Conservation (phyloP, 2,888 invertebrate genomes). For the Lasioglossum villosulum region DNA sequence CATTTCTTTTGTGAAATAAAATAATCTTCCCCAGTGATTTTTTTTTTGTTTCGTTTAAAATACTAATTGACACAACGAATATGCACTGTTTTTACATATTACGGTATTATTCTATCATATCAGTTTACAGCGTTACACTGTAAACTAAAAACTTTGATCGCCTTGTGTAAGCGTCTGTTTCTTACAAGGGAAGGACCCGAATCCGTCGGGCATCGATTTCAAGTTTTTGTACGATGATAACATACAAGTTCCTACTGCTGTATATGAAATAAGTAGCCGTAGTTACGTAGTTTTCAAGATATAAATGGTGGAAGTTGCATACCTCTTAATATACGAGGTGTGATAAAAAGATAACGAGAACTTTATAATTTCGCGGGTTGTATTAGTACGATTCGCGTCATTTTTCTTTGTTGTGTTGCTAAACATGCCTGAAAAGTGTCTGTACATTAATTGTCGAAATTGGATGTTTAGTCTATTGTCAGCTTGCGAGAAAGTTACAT, state of each 20-base stretch:
- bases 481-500: too few species aligned
- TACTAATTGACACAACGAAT: conserved; percentile 57
- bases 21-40: conserved; percentile 16
- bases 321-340: neutral
- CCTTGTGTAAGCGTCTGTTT: neutral
- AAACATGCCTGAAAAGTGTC: too few species aligned
- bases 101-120: conserved; percentile 15
- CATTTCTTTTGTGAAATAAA: conserved; percentile 28
- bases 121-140: conserved; percentile 3
- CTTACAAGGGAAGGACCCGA: neutral
- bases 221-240: neutral
- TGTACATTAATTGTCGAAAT: too few species aligned
- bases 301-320: neutral
- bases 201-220: neutral
- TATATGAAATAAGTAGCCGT: neutral
- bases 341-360: too few species aligned
- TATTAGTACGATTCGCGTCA: too few species aligned
- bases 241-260: neutral
- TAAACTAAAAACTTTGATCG: conserved; percentile 13
- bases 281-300: neutral
- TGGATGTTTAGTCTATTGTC: too few species aligned
- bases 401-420: too few species aligned
- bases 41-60: conserved; percentile 20
- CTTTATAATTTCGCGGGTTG: too few species aligned
- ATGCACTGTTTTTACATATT: conserved; percentile 28